These are phyloP conservation scores for Pteropus rufus DNA, from an alignment of 2,797 vertebrate species.

Conservation along the genomic window DNA sequence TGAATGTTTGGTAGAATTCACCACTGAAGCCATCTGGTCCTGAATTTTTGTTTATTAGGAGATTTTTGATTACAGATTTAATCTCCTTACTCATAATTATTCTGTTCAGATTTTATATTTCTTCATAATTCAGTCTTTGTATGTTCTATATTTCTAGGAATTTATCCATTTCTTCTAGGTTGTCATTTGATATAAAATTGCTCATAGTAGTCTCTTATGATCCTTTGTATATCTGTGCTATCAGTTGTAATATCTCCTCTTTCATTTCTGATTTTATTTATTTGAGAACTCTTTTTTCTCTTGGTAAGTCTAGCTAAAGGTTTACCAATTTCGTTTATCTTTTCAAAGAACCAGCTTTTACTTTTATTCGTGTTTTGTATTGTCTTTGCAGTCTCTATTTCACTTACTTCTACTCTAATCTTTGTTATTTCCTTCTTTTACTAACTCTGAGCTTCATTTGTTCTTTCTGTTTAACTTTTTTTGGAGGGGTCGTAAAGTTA, in stretches of 20 bases:
- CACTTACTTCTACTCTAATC: neutral
- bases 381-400: neutral
- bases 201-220: neutral
- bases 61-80: neutral
- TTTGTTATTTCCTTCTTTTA: neutral
- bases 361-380: neutral
- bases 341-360: neutral
- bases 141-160: neutral
- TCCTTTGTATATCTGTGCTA: neutral
- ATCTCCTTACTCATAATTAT: neutral
- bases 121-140: neutral
- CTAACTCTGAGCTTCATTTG: neutral
- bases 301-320: neutral
- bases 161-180: neutral
- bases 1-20: neutral
- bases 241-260: neutral
- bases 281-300: neutral
- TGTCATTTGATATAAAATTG: neutral
- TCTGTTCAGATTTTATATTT: neutral
- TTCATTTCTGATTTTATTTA: neutral
- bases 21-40: neutral
- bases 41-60: neutral
- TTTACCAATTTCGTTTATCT: neutral
- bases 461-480: neutral
- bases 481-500: neutral